Base-by-base conservation (phyloP, 2,797 vertebrate genomes). In the Lates japonicus region DNA sequence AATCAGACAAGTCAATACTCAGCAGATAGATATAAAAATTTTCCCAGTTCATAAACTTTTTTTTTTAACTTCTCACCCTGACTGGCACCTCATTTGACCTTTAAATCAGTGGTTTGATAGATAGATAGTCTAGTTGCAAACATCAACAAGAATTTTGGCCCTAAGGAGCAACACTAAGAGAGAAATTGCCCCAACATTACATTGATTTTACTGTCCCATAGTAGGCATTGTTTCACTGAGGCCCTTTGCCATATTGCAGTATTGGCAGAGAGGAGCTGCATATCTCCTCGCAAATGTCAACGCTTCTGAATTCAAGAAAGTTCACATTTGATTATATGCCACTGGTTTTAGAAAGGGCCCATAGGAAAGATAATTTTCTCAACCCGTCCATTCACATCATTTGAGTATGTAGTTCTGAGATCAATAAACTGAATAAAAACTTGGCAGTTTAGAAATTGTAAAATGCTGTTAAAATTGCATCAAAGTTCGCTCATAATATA, bases 171-270 rank as follows among this genome's bases (percentile, higher is more conserved):
- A 55, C 44, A 19, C n/a, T 62, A 5, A 19, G 61, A 71, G 42
- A 44, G 19, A 57, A 72, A 58, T 42, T 22, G 70, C 49, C 33
- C 52, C 41, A 76, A n/a, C 17, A 31, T 63, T 2, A 11, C 48
- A 66, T 25, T 64, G 51, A 66, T 66, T 66, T 61, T 63, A 6
- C 29, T 44, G n/a, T 79, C 31, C 49, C 8, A 25, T 29, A 64
- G 12, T 29, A 37, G 48, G 55, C 46, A 33, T 48, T 70, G 44
- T 54, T 55, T n/a, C 54, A 41, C 29, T 25, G 8, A 60, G 39
- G 29, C 41, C 10, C 16, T 58, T 60, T n/a, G 7, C 60, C 72
- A 51, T 52, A 44, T 37, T 8, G 22, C 25, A 35, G 9, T 48
- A 46, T 22, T 70, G 61, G 52, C 57, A 75, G n/a, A 69, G 3